Base-by-base conservation (phyloP, 2,888 invertebrate species). In the Onthophagus sagittarius region DNA sequence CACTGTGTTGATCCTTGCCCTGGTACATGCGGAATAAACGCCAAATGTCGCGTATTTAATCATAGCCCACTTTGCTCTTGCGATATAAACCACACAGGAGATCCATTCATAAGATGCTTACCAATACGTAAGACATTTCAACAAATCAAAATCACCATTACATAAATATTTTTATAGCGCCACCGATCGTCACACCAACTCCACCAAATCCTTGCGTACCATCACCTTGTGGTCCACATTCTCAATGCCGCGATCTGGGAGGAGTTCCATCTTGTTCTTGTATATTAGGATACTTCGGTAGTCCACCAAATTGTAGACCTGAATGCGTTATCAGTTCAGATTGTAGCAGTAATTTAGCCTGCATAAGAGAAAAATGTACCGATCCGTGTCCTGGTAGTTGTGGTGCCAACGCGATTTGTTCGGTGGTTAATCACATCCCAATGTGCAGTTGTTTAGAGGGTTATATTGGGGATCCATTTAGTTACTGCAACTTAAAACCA, bases 1-100 rank as follows among this genome's bases (percentile, higher is more conserved):
- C 94, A 92, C 84, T 95, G 95, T 80, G 88, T 88, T 33, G 93
- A 95, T 84, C 94, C 94, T 71, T 94, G 94, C 81, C 91, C 92
- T 76, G 94, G 94, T 75, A 92, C 93, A 23, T 95, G 95, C 81
- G 95, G 95, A 71, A 86, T 90, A 70, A 91, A 91, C 81, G 92
- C 94, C 31, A 89, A 90, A 80, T 95, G 95, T 81, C 88, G 91
- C 78, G 94, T 94, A 7, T 91, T 93, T 75, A 93, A 93, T 82
- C 95, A 95, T 82, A 93, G 92, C 83, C 94, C 94, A 0, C 90
- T 94, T 75, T 95, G 95, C 82, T 92, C 91, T 77, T 95, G 95
- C 80, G 89, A 91, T 0, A 81, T 86, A 53, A 91, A 91, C 31
- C 90, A 89, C 83, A 93, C 92, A 1, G 95, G 95, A 9, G 93